Percentiles rank a stretch among this genome's conserved stretches.
Conservation (phyloP, 2,888 invertebrate species). For the Xanthorhoe spadicearia region DNA sequence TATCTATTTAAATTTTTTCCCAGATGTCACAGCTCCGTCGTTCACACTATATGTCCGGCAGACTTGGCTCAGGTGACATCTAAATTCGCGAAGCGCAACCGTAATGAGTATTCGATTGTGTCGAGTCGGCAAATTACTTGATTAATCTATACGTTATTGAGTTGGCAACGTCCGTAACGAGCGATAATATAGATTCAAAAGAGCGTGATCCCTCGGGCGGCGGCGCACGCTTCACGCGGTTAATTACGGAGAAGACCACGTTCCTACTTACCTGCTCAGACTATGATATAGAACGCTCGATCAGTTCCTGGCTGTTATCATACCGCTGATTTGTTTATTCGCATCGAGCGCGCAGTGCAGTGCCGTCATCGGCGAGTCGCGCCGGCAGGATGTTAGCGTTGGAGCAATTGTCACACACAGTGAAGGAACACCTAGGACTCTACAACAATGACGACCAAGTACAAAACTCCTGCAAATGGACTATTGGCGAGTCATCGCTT, state of each 20-base stretch:
- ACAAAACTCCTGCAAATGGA: constrained; percentile 81
- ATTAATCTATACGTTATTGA: constrained; percentile 59
- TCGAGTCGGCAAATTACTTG: constrained; percentile 53
- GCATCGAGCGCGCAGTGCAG: constrained; percentile 75
- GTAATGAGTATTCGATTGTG: constrained; percentile 34
- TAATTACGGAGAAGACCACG: constrained; percentile 70
- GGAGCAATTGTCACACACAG: constrained; percentile 79
- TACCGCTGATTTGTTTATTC: constrained; percentile 74
- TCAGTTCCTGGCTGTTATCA: constrained; percentile 74
- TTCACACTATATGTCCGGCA: constrained; percentile 57
- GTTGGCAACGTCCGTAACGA: constrained; percentile 69
- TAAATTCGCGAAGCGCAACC: constrained; percentile 45
- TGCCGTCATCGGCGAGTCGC: constrained; percentile 70
- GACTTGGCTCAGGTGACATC: constrained; percentile 61
- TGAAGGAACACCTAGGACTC: constrained; percentile 75
- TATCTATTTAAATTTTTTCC: constrained; percentile 54
- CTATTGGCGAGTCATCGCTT: constrained; percentile 83
- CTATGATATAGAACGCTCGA: constrained; percentile 64
- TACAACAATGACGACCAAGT: constrained; percentile 56
- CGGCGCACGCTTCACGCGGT: constrained; percentile 63
- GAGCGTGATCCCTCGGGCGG: constrained; percentile 58
- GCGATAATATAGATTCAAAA: constrained; percentile 64
- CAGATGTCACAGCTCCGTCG: constrained; percentile 69
- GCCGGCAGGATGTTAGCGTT: constrained; percentile 82
- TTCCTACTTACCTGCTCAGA: constrained; percentile 61